phyloP scores from a whole-genome alignment of 2,797 vertebrate genomes.

The Cryptoprocta ferox region DNA sequence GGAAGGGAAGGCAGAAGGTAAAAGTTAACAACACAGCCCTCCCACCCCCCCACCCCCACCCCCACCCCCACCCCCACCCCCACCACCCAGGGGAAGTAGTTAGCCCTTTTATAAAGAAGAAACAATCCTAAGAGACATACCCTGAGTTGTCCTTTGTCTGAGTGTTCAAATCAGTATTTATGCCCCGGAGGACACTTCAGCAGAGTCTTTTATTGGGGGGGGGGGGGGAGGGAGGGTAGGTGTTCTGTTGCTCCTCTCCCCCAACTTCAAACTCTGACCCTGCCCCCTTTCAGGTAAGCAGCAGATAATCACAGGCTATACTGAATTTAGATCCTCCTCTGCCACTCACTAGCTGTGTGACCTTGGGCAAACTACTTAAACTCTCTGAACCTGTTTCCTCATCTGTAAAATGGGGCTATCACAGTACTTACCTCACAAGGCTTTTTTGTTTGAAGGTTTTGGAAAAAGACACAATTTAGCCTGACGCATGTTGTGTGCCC shows the following conservation, averaged over 20 bases:
- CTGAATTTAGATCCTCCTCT: neutral
- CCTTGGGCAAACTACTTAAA: conserved; percentile 4
- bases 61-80: fast-evolving
- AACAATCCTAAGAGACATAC: neutral
- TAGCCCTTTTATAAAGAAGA: neutral
- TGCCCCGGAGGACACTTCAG: fast-evolving
- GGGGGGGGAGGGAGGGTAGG: fast-evolving
- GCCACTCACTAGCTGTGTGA: neutral
- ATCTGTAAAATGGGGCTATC: neutral
- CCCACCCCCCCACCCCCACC: fast-evolving
- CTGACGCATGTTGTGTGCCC: neutral
- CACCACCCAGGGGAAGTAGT: neutral
- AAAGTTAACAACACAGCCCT: neutral
- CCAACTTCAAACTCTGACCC: neutral
- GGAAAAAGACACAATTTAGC: fast-evolving
- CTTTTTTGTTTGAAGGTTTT: conserved; percentile 10
- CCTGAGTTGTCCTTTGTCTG: neutral
- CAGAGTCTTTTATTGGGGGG: neutral
- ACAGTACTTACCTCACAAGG: neutral
- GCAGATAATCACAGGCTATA: neutral
- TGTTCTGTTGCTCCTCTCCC: neutral
- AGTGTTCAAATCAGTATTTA: neutral
- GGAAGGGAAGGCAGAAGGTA: neutral
- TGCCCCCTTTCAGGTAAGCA: neutral
- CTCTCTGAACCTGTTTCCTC: neutral